A percentile compares a stretch with the other conserved stretches of the same genome.
Conservation (phyloP, 2,888 invertebrate species). For the Noctua pronuba region DNA sequence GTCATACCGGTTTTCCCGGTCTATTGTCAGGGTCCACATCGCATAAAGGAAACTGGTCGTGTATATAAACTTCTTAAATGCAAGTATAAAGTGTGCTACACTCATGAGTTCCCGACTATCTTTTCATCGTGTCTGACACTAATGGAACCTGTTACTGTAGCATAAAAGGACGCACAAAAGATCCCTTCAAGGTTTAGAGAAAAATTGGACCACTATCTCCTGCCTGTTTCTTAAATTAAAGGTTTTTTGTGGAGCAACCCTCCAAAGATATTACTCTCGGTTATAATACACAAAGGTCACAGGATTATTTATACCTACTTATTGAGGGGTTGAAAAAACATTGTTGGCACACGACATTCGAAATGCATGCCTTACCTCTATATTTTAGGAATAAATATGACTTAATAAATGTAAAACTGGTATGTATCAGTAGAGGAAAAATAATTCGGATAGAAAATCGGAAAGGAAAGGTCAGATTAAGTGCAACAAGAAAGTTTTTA, state of each 20-base stretch:
- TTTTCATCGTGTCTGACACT: slow-evolving; percentile 68
- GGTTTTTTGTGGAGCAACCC: slow-evolving; percentile 14
- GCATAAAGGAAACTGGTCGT: slow-evolving; percentile 51
- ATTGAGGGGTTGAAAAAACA: not conserved
- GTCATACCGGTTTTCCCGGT: slow-evolving; percentile 55
- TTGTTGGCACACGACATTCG: not conserved
- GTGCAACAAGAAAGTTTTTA: not conserved
- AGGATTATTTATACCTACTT: slow-evolving; percentile 8
- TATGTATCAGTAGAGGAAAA: not conserved
- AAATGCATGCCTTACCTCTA: not conserved
- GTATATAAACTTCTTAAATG: slow-evolving; percentile 63
- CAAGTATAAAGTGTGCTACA: slow-evolving; percentile 50
- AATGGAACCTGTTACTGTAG: slow-evolving; percentile 72
- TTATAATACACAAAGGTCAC: slow-evolving; percentile 23
- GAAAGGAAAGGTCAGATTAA: not conserved
- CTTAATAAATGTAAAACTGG: not conserved
- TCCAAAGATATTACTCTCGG: slow-evolving; percentile 7
- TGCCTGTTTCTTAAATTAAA: slow-evolving; percentile 52
- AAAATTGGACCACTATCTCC: slow-evolving; percentile 67
- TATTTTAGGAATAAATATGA: not conserved
- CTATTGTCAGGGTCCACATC: slow-evolving; percentile 38
- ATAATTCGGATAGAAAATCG: not conserved
- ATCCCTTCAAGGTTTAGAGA: slow-evolving; percentile 60
- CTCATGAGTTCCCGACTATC: slow-evolving; percentile 46
- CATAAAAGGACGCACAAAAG: slow-evolving; percentile 70